Base-by-base conservation (phyloP, 2,797 vertebrate genomes). In the Pipistrellus kuhlii region DNA sequence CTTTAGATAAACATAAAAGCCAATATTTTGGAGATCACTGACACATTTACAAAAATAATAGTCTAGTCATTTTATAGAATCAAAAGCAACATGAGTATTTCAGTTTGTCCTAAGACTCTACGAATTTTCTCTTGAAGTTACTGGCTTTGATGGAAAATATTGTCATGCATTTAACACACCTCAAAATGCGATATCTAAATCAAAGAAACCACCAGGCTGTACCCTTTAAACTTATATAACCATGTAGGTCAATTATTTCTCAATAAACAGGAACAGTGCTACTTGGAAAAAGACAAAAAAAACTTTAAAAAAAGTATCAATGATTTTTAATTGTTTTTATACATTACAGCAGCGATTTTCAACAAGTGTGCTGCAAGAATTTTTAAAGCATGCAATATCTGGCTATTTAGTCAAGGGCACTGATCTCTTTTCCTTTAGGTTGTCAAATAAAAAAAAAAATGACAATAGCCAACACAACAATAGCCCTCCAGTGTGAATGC, bases 1-100 rank as follows among this genome's bases (percentile, higher is more conserved):
- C 20, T 80, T 88, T 80, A 96, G 68, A 89, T 80, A 83, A 93
- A 85, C 7, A 78, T 81, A 76, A 76, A 80, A 51, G 18, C 23
- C 27, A 92, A 53, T 85, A 80, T 91, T 94, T 87, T 97, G 68
- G 91, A 92, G 35, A 46, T 1, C 41, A 21, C 17, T 83, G 81
- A 66, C 71, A 53, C 25, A 11, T 41, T 93, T 77, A 82, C 3
- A 92, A 94, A 96, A 75, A 78, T 68, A 75, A 72, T 35, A 89
- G 3, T n/a, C 17, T 15, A 48, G 8, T 77, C 10, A 59, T 6
- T 73, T 44, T 32, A 83, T 3, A 93, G 32, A 82, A 76, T 23
- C 21, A 18, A 88, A 90, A 88, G 41, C 44, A 68, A 32, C 1
- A 11, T 6, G 35, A 14, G 27, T 51, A 15, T 51, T 76, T 82